Evolutionary conservation across 2,888 invertebrate genomes (phyloP).

Genomic region (Tineola bisselliella): DNA sequence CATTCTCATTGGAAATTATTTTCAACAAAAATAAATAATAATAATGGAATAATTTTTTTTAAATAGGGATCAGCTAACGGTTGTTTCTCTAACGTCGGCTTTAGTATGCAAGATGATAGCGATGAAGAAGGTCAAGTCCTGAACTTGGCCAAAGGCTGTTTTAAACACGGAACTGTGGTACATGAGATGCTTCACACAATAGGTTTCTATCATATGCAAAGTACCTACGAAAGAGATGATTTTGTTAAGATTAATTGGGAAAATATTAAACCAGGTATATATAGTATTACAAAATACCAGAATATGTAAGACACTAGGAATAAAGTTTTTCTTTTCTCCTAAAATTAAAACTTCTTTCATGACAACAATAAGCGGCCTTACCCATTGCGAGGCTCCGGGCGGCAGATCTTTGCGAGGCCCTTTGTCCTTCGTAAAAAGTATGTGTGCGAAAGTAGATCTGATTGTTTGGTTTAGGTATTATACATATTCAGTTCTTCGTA

Average conservation of each 20-base stretch:
- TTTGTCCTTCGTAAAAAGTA: too few species aligned
- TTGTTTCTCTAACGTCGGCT: slow-evolving; percentile 58
- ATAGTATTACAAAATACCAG: slow-evolving; percentile 10
- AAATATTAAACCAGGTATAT: slow-evolving; percentile 70
- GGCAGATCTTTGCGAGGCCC: too few species aligned
- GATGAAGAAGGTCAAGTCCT: slow-evolving; percentile 46
- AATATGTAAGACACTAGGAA: too few species aligned
- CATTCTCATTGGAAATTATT: too few species aligned
- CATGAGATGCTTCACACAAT: slow-evolving; percentile 84
- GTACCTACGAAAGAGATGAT: slow-evolving; percentile 78
- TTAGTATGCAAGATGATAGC: slow-evolving; percentile 24
- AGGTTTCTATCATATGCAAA: slow-evolving; percentile 88
- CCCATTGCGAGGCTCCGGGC: too few species aligned
- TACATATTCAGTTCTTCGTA: too few species aligned
- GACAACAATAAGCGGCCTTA: too few species aligned
- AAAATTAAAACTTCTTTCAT: too few species aligned
- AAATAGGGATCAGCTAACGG: slow-evolving; percentile 76
- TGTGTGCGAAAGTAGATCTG: too few species aligned
- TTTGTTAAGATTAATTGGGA: slow-evolving; percentile 79
- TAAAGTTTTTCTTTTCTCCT: too few species aligned
- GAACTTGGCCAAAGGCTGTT: slow-evolving; percentile 66
- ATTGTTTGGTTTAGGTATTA: too few species aligned
- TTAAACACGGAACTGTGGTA: slow-evolving; percentile 72
- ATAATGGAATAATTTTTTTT: slow-evolving; percentile 28
- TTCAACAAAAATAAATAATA: too few species aligned